Evolutionary conservation across 1,140 invertebrate genomes (phyloP), one percentile per base, ranked within the genome.

Genomic region (Drosophila lowei): DNA sequence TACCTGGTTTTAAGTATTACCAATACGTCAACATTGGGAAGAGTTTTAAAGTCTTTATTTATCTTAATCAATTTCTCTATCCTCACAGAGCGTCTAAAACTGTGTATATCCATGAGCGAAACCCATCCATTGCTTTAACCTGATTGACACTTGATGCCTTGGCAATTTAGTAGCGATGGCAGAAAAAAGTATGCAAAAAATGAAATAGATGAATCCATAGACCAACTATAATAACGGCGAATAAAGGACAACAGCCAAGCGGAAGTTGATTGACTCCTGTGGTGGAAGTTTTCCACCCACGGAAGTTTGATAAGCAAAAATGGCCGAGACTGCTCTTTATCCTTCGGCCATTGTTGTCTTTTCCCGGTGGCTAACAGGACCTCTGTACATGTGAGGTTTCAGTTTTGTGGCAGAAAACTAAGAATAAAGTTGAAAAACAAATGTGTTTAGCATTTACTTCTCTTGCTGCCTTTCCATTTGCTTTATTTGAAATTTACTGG

Each of bases 301-400:
- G 81, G 77, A 86, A 86, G 83, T 73, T 78, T 78, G 81, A 86
- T 86, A 86, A 86, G 88, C 70, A 83, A 76, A 67, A 86, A 86
- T 86, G 84, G 68, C 67, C 60, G 50, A 44, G 66, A 63, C 50
- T 41, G 49, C 55, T 56, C 56, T 50, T 72, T 59, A 34, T 56
- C 56, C 47, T 67, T 59, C 42, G 42, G 67, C 49, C 13, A 61
- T 77, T 72, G 60, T 71, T 62, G 52, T 61, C 49, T 30, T 58
- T 64, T 65, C 43, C 48, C 44, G n/a, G 21, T 46, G 48, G 48
- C 55, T 38, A 46, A 53, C 49, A 65, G 64, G 62, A 59, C 52
- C 34, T 25, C 5, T 25, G 23, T 56, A 16, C 11, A 42, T 41
- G 21, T 42, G 41, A 48, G 63, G 72, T 52, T 74, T 79, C 34